Conservation (phyloP, 2,113 vertebrate species). For the Sinocyclocheilus maitianheensis region DNA sequence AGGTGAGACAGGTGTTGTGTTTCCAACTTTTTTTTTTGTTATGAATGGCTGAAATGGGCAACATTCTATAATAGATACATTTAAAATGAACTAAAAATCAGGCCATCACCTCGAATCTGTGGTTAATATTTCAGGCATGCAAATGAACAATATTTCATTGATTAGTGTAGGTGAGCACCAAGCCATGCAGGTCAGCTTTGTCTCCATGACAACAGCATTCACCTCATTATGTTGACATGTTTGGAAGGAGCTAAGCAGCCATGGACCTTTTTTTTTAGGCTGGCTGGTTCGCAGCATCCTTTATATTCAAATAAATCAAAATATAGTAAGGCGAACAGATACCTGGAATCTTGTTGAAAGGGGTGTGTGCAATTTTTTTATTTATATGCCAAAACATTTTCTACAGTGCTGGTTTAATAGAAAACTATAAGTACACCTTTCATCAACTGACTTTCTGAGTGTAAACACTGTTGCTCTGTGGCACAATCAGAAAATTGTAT, state of each 20-base stretch:
- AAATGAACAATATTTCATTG: not conserved
- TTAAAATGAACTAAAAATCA: not conserved
- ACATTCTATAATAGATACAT: not conserved
- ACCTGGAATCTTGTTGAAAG: not conserved
- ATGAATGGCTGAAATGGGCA: not conserved
- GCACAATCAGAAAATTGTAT: not conserved
- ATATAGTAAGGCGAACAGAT: not conserved
- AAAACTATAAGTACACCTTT: not conserved
- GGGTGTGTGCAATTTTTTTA: not conserved
- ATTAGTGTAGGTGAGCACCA: not conserved
- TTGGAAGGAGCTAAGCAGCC: not conserved
- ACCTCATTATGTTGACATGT: slow-evolving; percentile 16
- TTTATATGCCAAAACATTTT: not conserved
- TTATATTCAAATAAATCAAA: not conserved
- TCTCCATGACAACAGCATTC: slow-evolving; percentile 7
- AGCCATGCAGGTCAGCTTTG: not conserved
- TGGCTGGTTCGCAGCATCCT: not conserved
- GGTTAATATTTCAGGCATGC: slow-evolving; percentile 3
- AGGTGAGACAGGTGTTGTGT: not conserved
- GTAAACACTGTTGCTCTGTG: not conserved
- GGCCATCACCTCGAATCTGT: not conserved
- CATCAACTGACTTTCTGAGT: no score
- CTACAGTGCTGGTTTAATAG: not conserved
- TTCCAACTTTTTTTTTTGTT: not conserved
- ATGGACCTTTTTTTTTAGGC: not conserved